Conservation (phyloP, 2,888 invertebrate genomes). For the Malthinus flaveolus region DNA sequence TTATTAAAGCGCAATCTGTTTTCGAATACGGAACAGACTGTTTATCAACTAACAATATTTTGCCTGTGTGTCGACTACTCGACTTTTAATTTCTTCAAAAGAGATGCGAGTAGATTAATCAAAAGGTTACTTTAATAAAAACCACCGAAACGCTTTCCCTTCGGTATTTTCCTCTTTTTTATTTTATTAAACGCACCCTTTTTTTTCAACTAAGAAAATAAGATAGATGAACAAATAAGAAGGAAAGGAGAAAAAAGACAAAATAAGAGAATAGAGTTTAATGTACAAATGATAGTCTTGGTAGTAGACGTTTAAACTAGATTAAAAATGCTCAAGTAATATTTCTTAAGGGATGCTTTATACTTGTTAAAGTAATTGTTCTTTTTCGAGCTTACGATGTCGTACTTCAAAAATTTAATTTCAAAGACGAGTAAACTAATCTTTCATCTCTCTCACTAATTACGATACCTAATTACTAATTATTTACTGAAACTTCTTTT, state of each 20-base stretch:
- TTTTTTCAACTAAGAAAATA: conserved; percentile 11
- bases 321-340: conserved; percentile 17
- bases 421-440: conserved; percentile 1
- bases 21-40: conserved; percentile 15
- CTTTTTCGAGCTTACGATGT: background rate
- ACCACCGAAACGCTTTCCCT: conserved; percentile 12
- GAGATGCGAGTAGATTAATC: conserved; percentile 19
- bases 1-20: conserved; percentile 17
- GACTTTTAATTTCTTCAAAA: conserved; percentile 25
- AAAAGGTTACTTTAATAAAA: conserved; percentile 22
- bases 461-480: too few species aligned
- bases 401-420: conserved; percentile 1
- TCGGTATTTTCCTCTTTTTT: conserved; percentile 4
- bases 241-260: conserved; percentile 9
- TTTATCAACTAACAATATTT: conserved; percentile 18
- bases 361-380: conserved; percentile 7
- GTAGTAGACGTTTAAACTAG: conserved; percentile 15
- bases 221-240: conserved; percentile 12
- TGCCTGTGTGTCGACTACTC: conserved; percentile 15
- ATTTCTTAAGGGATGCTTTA: conserved; percentile 6
- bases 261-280: conserved; percentile 12
- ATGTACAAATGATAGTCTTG: conserved; percentile 19
- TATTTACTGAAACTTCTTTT: too few species aligned
- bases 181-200: conserved; percentile 13
- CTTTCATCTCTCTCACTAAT: too few species aligned